These are phyloP conservation scores for Micrastur ruficollis DNA, from an alignment of 2,797 vertebrate species.

Conservation along the genomic window DNA sequence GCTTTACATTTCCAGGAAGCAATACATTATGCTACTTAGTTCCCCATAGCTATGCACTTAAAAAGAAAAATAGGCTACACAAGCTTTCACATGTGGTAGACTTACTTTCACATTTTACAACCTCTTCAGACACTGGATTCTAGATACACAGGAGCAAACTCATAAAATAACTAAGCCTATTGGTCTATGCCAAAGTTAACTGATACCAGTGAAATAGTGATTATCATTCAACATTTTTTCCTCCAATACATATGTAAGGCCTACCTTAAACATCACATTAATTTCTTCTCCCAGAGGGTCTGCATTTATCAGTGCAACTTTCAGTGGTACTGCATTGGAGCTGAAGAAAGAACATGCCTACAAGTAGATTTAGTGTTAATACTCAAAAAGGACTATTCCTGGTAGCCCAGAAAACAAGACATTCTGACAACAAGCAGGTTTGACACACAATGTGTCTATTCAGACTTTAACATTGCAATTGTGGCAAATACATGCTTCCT, in stretches of 20 bases:
- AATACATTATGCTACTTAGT: neutral
- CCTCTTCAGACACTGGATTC: neutral
- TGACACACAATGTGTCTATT: conserved; percentile 11
- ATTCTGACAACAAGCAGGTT: conserved; percentile 2
- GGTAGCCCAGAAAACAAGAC: neutral
- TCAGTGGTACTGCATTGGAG: conserved; percentile 96
- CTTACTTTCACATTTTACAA: neutral
- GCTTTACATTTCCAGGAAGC: neutral
- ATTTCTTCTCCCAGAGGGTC: conserved; percentile 96
- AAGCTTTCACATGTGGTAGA: neutral
- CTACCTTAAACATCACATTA: conserved; percentile 98
- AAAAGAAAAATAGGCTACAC: neutral
- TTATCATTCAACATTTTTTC: neutral
- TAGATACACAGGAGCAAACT: neutral
- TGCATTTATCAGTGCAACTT: conserved; percentile 89
- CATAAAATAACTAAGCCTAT: neutral
- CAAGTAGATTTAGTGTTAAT: conserved; percentile 51
- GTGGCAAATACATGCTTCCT: neutral
- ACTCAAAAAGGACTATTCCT: neutral
- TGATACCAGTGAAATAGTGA: neutral
- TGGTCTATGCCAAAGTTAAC: neutral
- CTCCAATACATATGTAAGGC: neutral
- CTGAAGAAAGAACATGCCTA: conserved; percentile 98
- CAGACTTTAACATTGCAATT: neutral
- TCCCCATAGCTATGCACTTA: neutral